A percentile compares a stretch with the other conserved stretches of the same genome.
Conservation (phyloP, 1,140 invertebrate species). For the Aphelinus certus region DNA sequence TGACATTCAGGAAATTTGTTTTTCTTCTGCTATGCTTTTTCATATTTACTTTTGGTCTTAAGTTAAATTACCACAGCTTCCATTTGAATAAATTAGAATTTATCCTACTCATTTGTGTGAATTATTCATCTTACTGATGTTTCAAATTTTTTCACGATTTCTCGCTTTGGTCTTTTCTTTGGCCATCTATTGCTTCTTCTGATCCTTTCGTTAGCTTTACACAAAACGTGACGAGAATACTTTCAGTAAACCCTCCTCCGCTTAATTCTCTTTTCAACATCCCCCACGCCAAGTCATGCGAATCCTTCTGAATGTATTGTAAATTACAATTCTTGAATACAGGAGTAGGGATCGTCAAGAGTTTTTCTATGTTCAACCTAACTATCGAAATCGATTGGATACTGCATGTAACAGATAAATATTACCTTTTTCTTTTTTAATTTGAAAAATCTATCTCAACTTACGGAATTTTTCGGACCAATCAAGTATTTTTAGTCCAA, state of each 20-base stretch:
- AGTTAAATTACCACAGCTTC: constrained; percentile 24
- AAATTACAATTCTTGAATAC: neutral
- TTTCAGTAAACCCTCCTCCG: constrained; percentile 16
- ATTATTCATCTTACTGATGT: constrained; percentile 22
- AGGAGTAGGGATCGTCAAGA: no score
- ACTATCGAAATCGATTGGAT: neutral
- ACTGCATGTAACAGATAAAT: no score
- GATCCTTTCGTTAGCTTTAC: neutral
- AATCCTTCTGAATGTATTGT: neutral
- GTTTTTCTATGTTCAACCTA: neutral
- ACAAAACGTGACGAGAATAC: neutral
- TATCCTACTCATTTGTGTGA: constrained; percentile 32
- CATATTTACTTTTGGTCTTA: constrained; percentile 5
- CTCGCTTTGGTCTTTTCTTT: neutral
- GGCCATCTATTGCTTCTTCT: neutral
- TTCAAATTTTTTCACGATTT: neutral
- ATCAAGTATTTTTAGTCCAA: no score
- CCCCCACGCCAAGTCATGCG: neutral
- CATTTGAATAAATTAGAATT: constrained; percentile 38
- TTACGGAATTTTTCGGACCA: no score
- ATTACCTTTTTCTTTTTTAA: no score
- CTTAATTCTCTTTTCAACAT: constrained; percentile 17
- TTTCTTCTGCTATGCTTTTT: constrained; percentile 1
- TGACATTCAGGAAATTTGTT: constrained; percentile 11
- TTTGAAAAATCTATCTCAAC: no score